Conservation (phyloP, 2,113 vertebrate genomes). For the Cettia cetti region DNA sequence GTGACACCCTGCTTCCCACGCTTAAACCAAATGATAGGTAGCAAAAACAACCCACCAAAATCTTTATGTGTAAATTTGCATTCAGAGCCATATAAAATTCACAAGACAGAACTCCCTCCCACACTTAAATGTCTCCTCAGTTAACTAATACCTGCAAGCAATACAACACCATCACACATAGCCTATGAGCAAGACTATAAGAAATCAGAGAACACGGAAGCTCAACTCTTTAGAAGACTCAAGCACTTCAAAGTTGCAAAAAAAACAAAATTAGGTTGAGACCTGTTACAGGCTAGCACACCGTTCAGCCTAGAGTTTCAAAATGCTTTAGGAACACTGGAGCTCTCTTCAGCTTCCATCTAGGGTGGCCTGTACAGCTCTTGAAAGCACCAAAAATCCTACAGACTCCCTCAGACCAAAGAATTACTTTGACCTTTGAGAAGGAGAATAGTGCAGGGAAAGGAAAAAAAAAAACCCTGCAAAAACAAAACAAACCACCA, state of each 20-base stretch:
- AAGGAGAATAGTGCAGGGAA: fast-evolving
- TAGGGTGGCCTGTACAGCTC: fast-evolving
- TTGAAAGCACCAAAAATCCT: neutral
- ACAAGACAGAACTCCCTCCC: neutral
- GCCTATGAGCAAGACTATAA: neutral
- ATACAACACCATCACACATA: fast-evolving
- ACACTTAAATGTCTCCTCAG: neutral
- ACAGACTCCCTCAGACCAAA: neutral
- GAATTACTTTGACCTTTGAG: neutral
- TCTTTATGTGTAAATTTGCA: fast-evolving
- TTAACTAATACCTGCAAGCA: neutral
- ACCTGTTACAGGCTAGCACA: neutral
- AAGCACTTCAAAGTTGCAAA: neutral
- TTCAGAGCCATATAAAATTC: neutral
- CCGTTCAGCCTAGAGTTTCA: neutral
- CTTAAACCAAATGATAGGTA: neutral
- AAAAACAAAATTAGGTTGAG: neutral
- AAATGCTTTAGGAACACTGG: neutral
- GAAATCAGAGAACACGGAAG: neutral
- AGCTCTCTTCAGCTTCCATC: neutral
- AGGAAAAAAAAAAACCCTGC: too few relatives aligned
- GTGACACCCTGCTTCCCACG: fast-evolving
- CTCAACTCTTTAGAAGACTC: fast-evolving
- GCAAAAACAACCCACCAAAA: neutral
- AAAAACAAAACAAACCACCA: neutral